phyloP scores from a whole-genome alignment of 2,888 invertebrate species.

The Tyria jacobaeae region DNA sequence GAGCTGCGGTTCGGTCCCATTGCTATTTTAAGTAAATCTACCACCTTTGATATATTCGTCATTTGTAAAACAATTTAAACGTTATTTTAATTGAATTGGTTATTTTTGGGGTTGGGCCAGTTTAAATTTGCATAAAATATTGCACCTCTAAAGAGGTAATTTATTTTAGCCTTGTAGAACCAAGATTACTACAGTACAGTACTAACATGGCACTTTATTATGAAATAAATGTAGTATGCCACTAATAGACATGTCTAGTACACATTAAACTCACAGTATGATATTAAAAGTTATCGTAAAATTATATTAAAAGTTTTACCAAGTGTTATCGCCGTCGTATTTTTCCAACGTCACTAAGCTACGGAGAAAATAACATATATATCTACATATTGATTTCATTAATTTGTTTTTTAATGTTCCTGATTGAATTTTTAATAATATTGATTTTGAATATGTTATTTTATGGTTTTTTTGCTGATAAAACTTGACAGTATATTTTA shows the following conservation, averaged over 20 bases:
- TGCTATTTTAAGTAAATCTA: too few species aligned
- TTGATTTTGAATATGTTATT: not conserved
- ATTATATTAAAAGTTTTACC: slow-evolving; percentile 6
- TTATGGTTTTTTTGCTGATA: not conserved
- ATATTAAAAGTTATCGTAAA: slow-evolving; percentile 11
- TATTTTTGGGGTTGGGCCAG: too few species aligned
- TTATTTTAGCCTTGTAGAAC: too few species aligned
- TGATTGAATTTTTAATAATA: not conserved
- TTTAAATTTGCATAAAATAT: too few species aligned
- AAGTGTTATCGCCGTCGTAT: not conserved
- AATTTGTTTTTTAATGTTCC: not conserved
- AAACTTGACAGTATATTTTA: not conserved
- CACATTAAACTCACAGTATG: slow-evolving; percentile 4
- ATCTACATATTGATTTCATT: not conserved
- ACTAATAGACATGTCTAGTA: slow-evolving; percentile 4
- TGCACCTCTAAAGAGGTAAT: too few species aligned
- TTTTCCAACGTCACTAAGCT: not conserved
- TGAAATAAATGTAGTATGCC: not conserved
- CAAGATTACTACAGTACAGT: not conserved
- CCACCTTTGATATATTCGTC: too few species aligned
- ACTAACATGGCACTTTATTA: not conserved
- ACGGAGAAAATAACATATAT: not conserved
- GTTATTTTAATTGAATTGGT: too few species aligned
- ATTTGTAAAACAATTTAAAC: too few species aligned
- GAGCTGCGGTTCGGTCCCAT: too few species aligned